phyloP scores from a whole-genome alignment of 1,140 invertebrate genomes.

The Sycobia sp. region DNA sequence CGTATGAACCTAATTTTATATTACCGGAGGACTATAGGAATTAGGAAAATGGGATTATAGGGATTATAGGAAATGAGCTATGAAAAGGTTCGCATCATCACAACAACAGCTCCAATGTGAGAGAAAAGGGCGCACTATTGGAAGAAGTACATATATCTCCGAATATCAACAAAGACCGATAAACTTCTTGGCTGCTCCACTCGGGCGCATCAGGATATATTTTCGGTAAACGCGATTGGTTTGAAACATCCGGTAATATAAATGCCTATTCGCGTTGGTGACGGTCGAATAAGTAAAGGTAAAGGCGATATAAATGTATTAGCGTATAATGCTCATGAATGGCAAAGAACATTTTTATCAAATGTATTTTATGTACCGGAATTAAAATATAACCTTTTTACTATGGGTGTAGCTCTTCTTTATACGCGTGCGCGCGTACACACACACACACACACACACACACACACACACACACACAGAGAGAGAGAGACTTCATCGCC shows the following conservation, averaged over 20 bases:
- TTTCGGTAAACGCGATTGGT: conserved; percentile 33
- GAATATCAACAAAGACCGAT: background rate
- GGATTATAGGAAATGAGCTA: too few relatives aligned
- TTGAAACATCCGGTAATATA: conserved; percentile 22
- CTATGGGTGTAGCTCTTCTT: conserved; percentile 42
- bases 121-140: too few relatives aligned
- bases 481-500: too few relatives aligned
- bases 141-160: conserved; percentile 7
- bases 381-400: conserved; percentile 55
- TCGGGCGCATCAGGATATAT: conserved; percentile 42
- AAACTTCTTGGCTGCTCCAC: conserved; percentile 30
- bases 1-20: too few relatives aligned
- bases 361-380: conserved; percentile 56
- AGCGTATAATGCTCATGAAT: conserved; percentile 37
- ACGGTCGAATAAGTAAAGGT: conserved; percentile 36
- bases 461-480: too few relatives aligned
- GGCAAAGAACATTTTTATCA: conserved; percentile 40
- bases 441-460: too few relatives aligned
- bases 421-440: too few relatives aligned
- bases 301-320: conserved; percentile 45
- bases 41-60: too few relatives aligned
- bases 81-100: too few relatives aligned
- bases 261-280: conserved; percentile 34
- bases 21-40: too few relatives aligned
- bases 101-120: too few relatives aligned